These are phyloP conservation scores for Menidia beryllina DNA, from an alignment of 2,113 vertebrate genomes.

Conservation along the genomic window DNA sequence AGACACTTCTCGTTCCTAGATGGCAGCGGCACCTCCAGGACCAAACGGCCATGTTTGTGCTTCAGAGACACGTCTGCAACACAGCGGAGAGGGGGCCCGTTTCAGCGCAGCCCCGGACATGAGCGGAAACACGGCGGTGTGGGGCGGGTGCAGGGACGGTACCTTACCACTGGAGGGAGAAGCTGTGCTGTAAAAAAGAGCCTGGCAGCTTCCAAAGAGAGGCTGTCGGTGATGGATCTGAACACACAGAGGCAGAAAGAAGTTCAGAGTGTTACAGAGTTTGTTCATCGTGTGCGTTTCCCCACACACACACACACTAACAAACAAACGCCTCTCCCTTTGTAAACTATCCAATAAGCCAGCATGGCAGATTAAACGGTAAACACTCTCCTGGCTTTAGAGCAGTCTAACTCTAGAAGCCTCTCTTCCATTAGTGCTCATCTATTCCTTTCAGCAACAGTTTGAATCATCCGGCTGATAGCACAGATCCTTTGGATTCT, in stretches of 20 bases:
- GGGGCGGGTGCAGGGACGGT: slow-evolving; percentile 9
- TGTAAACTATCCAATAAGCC: slow-evolving; percentile 29
- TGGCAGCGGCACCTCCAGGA: slow-evolving; percentile 87
- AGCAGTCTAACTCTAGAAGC: too few species aligned
- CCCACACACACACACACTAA: too few species aligned
- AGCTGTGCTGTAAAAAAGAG: slow-evolving; percentile 69
- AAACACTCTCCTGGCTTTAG: slow-evolving; percentile 20
- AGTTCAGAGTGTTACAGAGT: neutral
- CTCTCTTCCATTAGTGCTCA: neutral
- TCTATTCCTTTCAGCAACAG: neutral
- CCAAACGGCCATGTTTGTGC: slow-evolving; percentile 88
- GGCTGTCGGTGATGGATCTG: slow-evolving; percentile 46
- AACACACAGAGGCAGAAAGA: neutral
- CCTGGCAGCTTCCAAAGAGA: slow-evolving; percentile 5
- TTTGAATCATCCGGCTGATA: neutral
- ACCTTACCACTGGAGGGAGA: slow-evolving; percentile 75
- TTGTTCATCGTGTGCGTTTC: neutral
- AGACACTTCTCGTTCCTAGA: slow-evolving; percentile 90
- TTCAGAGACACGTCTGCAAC: slow-evolving; percentile 82
- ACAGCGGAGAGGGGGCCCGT: neutral
- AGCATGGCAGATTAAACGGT: slow-evolving; percentile 14
- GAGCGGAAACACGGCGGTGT: neutral
- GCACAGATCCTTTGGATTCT: slow-evolving; percentile 1
- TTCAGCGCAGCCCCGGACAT: neutral
- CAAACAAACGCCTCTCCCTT: slow-evolving; percentile 14